Conservation (phyloP, 2,797 vertebrate genomes). For the Pseudocheirus occidentalis region DNA sequence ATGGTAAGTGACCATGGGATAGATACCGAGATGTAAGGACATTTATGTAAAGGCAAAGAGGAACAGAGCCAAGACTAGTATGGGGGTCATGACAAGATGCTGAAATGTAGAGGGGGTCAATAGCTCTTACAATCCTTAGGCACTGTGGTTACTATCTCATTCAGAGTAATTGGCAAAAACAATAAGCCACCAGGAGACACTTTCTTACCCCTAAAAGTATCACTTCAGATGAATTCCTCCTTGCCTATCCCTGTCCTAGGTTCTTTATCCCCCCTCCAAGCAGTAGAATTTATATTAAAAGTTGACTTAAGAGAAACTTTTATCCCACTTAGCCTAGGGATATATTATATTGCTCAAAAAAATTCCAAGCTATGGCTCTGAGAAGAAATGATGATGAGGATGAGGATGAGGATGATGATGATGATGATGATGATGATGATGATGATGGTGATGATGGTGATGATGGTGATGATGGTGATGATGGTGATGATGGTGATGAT, state of each 20-base stretch:
- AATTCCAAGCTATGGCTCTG: not conserved
- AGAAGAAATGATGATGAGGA: not conserved
- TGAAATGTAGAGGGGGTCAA: not conserved
- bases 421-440: not conserved
- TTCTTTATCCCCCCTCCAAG: not conserved
- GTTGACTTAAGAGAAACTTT: not conserved
- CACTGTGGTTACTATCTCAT: not conserved
- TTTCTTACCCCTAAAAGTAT: not conserved
- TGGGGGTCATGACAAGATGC: not conserved
- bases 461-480: not conserved
- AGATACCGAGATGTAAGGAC: not conserved
- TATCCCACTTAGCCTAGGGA: not conserved
- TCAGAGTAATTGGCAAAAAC: not conserved
- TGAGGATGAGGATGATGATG: too few species aligned
- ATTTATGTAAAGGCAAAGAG: not conserved
- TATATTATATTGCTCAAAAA: not conserved
- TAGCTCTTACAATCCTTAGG: not conserved
- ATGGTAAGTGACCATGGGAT: not conserved
- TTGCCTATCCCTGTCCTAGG: not conserved
- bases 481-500: not conserved
- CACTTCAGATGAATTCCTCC: not conserved
- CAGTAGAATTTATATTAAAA: not conserved
- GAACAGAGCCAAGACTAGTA: not conserved
- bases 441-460: not conserved
- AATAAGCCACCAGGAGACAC: not conserved